Evolutionary conservation across 30 jellyfish, hydroid and myxozoan genomes (phyloP), one percentile per base, ranked within the genome.

Genomic region (Calvadosia cruxmelitensis): DNA sequence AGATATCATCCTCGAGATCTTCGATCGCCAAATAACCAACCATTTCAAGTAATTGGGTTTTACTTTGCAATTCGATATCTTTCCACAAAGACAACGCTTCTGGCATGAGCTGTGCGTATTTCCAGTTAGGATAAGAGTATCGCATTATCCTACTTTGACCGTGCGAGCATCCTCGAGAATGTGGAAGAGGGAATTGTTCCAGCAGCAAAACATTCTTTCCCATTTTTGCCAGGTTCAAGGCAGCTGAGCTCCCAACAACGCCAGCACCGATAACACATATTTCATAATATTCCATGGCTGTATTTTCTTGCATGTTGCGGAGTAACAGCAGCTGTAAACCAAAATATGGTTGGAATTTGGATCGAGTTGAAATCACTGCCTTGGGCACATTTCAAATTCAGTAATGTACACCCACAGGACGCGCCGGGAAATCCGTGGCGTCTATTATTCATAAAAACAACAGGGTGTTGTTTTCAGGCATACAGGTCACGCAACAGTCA

Each of bases 131-230:
- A 67, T 82, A 82, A 28, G 80, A 72, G 29, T 62, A 53, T 0
- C 94, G 90, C 10, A 76, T 70, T 48, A 75, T 75, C 50, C 94
- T 71, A 35, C 83, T 72, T 34, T 82, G 94, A 26, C 94, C 94
- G 63, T 82, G 94, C 0, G 94, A 82, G 77, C 94, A 74, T 51
- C 94, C 94, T 74, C 94, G 68, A 0, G 91, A 63, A 50, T 82
- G 94, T 26, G 92, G 92, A 65, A 82, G 27, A 16, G 94, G 94
- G 65, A 82, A 82, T 90, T 81, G 94, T n/a, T 81, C 94, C 31
- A 80, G 53, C 30, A 81, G 76, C 7, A 81, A 33, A 24, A 81
- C 94, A 33, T 72, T 50, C 27, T 62, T 70, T 13, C 77, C 52
- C 31, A 57, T 64, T 34, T 74, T 74, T 29, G 85, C 27, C 16